Evolutionary conservation across 2,113 vertebrate genomes (phyloP).

Genomic region (Syngnathoides biaculeatus): DNA sequence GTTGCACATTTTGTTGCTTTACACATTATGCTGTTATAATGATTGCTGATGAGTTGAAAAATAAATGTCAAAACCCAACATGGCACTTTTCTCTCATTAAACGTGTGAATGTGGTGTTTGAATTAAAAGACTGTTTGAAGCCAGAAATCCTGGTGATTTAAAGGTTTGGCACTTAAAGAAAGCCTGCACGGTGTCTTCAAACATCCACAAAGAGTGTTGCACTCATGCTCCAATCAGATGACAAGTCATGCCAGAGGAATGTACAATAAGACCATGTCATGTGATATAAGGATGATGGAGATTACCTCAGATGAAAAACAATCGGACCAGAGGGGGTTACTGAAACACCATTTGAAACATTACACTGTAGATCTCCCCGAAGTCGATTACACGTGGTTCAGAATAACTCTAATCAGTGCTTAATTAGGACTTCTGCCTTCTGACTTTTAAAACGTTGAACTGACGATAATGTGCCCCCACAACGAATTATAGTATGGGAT

Average conservation of each 20-base stretch:
- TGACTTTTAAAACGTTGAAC: not conserved
- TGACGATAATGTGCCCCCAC: too few species aligned
- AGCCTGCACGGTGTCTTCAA: too few species aligned
- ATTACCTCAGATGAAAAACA: constrained; percentile 60
- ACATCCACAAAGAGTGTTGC: not conserved
- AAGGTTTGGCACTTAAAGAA: not conserved
- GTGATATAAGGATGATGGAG: constrained; percentile 59
- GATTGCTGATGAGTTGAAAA: constrained; percentile 92
- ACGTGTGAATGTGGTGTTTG: constrained; percentile 1
- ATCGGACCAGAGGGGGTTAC: constrained; percentile 28
- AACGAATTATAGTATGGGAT: not conserved
- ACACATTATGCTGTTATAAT: constrained; percentile 93
- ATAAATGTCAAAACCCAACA: constrained; percentile 84
- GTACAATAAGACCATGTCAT: constrained; percentile 65
- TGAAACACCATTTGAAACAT: constrained; percentile 10
- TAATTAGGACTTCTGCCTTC: not conserved
- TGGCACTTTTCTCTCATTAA: constrained; percentile 40
- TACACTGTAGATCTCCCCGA: not conserved
- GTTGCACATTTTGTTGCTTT: constrained; percentile 95
- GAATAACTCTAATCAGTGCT: not conserved
- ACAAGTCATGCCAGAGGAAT: constrained; percentile 59
- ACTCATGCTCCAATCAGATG: constrained; percentile 53
- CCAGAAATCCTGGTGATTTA: not conserved
- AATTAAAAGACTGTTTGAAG: too few species aligned
- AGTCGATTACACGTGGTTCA: not conserved